These are phyloP conservation scores for Clitarchus hookeri DNA, from an alignment of 2,888 invertebrate genomes.

Conservation along the genomic window DNA sequence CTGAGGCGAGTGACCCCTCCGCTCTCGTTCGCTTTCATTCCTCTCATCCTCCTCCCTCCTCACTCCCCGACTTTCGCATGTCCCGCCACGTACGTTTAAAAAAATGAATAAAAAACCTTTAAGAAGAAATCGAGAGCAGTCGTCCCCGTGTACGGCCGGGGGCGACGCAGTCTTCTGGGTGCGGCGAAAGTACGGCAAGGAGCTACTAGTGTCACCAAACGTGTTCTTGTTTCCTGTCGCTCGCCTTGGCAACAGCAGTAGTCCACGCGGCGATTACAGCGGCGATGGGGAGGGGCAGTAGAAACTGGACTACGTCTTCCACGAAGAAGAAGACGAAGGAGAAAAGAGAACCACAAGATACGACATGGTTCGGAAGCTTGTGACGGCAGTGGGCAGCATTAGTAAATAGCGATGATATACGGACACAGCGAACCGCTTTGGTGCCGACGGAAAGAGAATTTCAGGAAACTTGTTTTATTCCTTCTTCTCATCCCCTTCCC, in stretches of 20 bases:
- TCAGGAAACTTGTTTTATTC: background rate
- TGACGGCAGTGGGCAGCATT: background rate
- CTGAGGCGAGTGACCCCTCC: background rate
- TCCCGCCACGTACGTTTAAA: background rate
- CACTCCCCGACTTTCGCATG: background rate
- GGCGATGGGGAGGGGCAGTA: conserved; percentile 24
- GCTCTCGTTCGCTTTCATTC: background rate
- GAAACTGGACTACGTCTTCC: background rate
- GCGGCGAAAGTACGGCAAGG: conserved; percentile 41
- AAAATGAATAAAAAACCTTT: background rate
- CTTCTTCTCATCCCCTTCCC: background rate
- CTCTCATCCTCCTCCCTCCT: background rate
- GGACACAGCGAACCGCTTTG: conserved; percentile 17
- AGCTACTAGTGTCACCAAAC: conserved; percentile 39
- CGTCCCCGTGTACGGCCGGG: conserved; percentile 26
- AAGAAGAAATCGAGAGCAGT: conserved; percentile 42
- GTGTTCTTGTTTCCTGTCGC: conserved; percentile 26
- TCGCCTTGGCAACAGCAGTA: conserved; percentile 6
- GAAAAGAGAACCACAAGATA: background rate
- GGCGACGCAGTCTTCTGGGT: conserved; percentile 33
- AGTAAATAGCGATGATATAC: conserved; percentile 22
- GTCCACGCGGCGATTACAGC: conserved; percentile 12
- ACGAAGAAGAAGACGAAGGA: background rate
- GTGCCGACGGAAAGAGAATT: background rate
- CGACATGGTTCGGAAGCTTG: background rate